phyloP scores from a whole-genome alignment of 2,797 vertebrate species.

The Oreortyx pictus region DNA sequence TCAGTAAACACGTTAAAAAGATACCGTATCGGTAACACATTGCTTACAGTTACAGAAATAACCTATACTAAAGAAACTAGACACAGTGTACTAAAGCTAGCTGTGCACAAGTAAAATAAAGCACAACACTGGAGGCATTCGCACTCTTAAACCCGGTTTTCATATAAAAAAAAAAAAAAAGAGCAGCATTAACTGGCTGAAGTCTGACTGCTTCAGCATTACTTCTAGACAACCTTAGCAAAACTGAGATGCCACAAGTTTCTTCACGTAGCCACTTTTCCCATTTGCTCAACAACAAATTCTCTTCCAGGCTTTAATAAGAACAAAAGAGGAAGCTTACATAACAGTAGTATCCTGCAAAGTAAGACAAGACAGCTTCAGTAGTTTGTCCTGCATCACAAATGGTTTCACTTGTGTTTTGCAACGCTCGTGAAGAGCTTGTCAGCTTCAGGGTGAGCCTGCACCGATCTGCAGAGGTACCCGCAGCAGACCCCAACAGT shows the following conservation, averaged over 20 bases:
- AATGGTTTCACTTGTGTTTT: neutral
- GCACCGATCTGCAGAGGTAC: neutral
- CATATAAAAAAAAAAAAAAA: neutral
- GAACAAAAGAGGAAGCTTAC: conserved; percentile 17
- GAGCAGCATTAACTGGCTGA: conserved; percentile 43
- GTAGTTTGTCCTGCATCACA: neutral
- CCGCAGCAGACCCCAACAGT: neutral
- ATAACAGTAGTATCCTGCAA: conserved; percentile 37
- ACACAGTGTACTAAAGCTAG: neutral
- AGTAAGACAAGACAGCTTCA: conserved; percentile 11
- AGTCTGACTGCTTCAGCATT: conserved; percentile 18
- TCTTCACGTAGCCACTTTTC: conserved; percentile 6
- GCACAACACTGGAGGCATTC: conserved; percentile 5
- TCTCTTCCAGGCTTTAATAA: conserved; percentile 11
- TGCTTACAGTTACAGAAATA: conserved; percentile 9
- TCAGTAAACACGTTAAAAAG: neutral
- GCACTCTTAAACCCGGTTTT: neutral
- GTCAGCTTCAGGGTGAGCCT: neutral
- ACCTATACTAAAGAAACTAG: neutral
- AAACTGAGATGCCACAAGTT: conserved; percentile 5
- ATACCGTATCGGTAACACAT: neutral
- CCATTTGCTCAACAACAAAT: neutral
- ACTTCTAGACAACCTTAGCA: neutral
- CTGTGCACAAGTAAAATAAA: conserved; percentile 22
- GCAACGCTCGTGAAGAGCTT: neutral